These are phyloP conservation scores for Myrmecophaga tridactyla DNA, from an alignment of 2,113 vertebrate species.

Conservation along the genomic window DNA sequence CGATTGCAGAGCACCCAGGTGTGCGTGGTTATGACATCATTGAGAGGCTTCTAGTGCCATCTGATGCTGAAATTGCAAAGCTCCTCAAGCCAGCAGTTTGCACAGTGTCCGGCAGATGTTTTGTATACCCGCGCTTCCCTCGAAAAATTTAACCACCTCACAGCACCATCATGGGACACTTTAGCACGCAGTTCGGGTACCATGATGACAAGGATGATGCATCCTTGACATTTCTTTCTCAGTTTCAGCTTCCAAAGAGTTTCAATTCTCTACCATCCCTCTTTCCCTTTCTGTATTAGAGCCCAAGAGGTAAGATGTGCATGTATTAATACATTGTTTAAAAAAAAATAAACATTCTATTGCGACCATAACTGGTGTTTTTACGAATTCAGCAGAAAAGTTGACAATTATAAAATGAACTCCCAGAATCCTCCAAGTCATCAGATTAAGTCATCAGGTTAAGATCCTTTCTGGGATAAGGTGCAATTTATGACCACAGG, in stretches of 20 bases:
- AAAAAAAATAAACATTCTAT: background rate
- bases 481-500: background rate
- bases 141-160: background rate
- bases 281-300: background rate
- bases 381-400: background rate
- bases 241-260: background rate
- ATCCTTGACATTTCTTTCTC: background rate
- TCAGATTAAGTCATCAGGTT: no score
- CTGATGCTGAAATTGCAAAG: background rate
- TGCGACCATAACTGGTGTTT: background rate
- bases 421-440: background rate
- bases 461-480: background rate
- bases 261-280: background rate
- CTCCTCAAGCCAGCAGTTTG: background rate
- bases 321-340: background rate
- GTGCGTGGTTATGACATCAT: background rate
- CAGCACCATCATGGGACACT: background rate
- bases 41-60: background rate
- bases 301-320: background rate
- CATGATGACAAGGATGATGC: background rate
- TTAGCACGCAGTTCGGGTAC: background rate
- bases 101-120: background rate
- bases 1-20: background rate
- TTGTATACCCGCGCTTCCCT: accelerated
- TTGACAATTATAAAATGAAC: background rate